These are phyloP conservation scores for Ptilonorhynchus violaceus DNA, from an alignment of 2,113 vertebrate genomes.

Conservation along the genomic window DNA sequence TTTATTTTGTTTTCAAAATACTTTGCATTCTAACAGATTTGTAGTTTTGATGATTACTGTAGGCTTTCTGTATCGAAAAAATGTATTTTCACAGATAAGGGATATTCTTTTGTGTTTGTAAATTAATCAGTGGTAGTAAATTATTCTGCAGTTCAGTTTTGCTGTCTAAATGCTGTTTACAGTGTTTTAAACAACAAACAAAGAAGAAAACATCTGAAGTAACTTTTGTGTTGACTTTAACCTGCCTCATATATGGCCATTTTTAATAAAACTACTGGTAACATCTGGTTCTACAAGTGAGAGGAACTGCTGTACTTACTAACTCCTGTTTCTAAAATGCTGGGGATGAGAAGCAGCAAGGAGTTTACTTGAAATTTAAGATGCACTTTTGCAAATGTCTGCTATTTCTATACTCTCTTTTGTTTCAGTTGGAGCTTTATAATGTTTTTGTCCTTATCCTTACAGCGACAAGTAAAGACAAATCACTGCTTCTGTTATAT, in stretches of 20 bases:
- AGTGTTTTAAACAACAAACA: neutral
- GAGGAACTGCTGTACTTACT: neutral
- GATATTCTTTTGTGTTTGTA: accelerated
- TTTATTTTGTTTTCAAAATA: neutral
- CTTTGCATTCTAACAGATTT: neutral
- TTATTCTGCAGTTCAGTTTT: neutral
- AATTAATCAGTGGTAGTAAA: neutral
- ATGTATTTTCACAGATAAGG: neutral
- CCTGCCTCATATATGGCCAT: neutral
- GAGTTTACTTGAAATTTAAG: neutral
- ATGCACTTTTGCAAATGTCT: neutral
- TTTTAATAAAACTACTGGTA: neutral
- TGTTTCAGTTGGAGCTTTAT: neutral
- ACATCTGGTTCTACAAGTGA: neutral
- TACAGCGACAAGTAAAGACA: neutral
- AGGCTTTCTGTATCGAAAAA: neutral
- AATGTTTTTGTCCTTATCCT: neutral
- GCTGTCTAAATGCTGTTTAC: neutral
- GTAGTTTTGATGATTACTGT: neutral
- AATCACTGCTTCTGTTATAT: neutral
- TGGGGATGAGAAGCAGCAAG: neutral
- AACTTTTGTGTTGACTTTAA: neutral
- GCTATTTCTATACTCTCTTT: neutral
- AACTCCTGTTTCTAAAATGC: neutral
- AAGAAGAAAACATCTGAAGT: neutral